Evolutionary conservation across 2,113 vertebrate species (phyloP).

Genomic region (Platichthys flesus): DNA sequence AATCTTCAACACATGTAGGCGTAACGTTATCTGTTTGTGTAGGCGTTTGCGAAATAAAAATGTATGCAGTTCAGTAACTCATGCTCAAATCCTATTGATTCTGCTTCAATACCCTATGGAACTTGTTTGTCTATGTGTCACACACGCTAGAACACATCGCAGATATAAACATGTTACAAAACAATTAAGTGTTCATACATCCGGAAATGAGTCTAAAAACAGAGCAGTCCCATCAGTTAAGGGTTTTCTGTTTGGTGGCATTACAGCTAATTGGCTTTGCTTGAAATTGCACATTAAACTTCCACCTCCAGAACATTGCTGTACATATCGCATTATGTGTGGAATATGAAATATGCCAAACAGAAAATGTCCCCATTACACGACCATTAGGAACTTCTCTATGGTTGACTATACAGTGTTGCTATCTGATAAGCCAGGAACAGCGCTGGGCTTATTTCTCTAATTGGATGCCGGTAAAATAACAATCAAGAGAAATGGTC

Average conservation of each 20-base stretch:
- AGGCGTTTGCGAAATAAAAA: not conserved
- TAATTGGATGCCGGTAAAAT: slow-evolving; percentile 67
- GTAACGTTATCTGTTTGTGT: not conserved
- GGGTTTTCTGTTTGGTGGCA: slow-evolving; percentile 43
- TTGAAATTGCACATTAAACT: slow-evolving; percentile 54
- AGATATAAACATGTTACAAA: slow-evolving; percentile 21
- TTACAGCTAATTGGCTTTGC: slow-evolving; percentile 62
- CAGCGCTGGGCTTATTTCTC: slow-evolving; percentile 60
- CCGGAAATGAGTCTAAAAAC: slow-evolving; percentile 33
- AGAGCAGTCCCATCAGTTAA: slow-evolving; percentile 37
- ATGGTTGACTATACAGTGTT: slow-evolving; percentile 42
- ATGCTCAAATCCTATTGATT: slow-evolving; percentile 6
- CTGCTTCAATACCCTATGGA: not conserved
- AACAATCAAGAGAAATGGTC: slow-evolving; percentile 73
- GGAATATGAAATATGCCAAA: slow-evolving; percentile 61
- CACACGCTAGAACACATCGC: not conserved
- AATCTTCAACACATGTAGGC: not conserved
- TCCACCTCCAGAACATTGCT: slow-evolving; percentile 56
- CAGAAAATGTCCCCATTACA: slow-evolving; percentile 45
- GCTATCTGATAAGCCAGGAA: slow-evolving; percentile 45
- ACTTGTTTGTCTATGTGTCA: not conserved
- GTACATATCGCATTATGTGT: slow-evolving; percentile 56
- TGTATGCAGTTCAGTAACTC: not conserved
- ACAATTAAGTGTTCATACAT: slow-evolving; percentile 27
- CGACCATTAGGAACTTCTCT: slow-evolving; percentile 48